Percentiles rank a stretch among this genome's conserved stretches.
These are phyloP conservation scores for Amiota minor DNA, from an alignment of 2,888 invertebrate genomes.

Conservation along the genomic window DNA sequence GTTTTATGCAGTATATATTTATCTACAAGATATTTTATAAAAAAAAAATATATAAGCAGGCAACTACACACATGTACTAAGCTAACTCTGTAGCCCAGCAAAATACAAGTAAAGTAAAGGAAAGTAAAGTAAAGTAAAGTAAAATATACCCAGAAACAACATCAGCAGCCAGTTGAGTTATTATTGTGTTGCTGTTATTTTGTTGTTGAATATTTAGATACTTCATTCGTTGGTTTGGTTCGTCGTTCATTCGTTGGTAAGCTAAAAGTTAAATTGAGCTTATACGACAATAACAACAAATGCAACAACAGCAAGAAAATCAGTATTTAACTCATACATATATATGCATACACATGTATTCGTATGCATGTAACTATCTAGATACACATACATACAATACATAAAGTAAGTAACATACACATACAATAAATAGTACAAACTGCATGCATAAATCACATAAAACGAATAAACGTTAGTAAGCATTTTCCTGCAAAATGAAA, in stretches of 20 bases:
- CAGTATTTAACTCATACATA: conserved; percentile 6
- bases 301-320: not conserved
- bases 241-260: conserved; percentile 3
- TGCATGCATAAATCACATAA: conserved; percentile 65
- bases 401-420: conserved; percentile 36
- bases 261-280: conserved; percentile 65
- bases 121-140: conserved; percentile 65
- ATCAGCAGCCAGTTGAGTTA: conserved; percentile 12
- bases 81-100: too few species aligned
- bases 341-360: conserved; percentile 11
- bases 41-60: too few species aligned
- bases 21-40: too few species aligned
- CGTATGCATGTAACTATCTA: conserved; percentile 10
- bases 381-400: not conserved
- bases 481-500: not conserved
- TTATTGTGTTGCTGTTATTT: not conserved
- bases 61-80: too few species aligned
- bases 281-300: conserved; percentile 34
- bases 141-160: conserved; percentile 54
- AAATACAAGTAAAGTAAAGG: not conserved
- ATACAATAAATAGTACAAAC: conserved; percentile 58
- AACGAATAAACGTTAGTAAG: conserved; percentile 53
- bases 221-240: not conserved
- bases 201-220: not conserved
- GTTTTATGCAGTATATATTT: too few species aligned